Conservation (phyloP, 2,113 vertebrate genomes). For the Neodon shergylaensis region DNA sequence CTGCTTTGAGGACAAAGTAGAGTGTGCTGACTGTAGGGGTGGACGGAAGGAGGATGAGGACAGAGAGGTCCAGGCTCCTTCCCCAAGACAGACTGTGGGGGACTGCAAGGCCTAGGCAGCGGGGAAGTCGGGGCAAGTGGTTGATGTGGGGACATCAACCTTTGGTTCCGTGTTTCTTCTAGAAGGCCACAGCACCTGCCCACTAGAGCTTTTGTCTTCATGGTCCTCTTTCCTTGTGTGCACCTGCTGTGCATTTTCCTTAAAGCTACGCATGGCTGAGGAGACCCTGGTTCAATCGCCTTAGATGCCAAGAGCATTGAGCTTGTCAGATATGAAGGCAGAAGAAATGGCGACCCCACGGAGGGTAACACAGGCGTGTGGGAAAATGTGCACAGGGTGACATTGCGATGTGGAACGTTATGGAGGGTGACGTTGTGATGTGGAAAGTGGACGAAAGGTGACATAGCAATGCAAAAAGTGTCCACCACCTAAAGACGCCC, state of each 20-base stretch:
- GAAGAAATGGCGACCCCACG: neutral
- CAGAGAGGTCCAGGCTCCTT: slow-evolving; percentile 16
- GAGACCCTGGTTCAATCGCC: neutral
- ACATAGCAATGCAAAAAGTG: neutral
- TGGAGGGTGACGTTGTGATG: neutral
- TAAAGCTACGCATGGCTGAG: neutral
- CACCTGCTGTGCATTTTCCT: neutral
- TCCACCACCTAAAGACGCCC: neutral
- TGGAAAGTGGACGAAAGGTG: accelerated
- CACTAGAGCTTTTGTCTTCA: neutral
- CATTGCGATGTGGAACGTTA: accelerated
- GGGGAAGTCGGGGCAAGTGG: neutral
- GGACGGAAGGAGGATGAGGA: slow-evolving; percentile 25
- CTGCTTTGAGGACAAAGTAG: neutral
- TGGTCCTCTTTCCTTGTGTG: neutral
- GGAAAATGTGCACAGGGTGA: neutral
- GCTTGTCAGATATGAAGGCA: neutral
- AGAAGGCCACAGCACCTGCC: accelerated
- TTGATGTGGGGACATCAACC: neutral
- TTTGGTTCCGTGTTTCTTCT: neutral
- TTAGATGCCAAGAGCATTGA: neutral
- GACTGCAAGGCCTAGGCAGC: neutral
- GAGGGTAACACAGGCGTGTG: neutral
- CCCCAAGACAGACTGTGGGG: neutral
- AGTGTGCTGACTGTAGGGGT: slow-evolving; percentile 7